Conservation (phyloP, 2,888 invertebrate species). For the Eupithecia abbreviata region DNA sequence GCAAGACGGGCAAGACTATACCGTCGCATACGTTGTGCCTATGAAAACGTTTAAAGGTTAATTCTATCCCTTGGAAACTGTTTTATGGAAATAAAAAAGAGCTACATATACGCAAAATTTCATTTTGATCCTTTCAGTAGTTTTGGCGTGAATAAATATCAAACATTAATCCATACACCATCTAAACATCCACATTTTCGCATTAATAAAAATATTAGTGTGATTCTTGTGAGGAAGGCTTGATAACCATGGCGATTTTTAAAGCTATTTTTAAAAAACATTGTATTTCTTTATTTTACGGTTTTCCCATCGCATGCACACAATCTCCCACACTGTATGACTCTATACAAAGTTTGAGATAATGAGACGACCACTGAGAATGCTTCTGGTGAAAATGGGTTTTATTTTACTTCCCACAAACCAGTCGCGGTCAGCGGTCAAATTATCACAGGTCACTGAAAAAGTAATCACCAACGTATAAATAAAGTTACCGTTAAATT, state of each 20-base stretch:
- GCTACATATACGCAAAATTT: too few relatives aligned
- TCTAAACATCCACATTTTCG: too few relatives aligned
- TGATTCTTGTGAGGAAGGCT: neutral
- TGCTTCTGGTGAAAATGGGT: neutral
- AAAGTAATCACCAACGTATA: constrained; percentile 8
- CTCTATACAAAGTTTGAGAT: neutral
- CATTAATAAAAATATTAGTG: too few relatives aligned
- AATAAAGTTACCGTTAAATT: constrained; percentile 15
- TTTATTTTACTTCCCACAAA: neutral
- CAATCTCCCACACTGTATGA: neutral
- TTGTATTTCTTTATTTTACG: neutral
- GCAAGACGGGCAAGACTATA: too few relatives aligned
- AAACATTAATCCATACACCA: too few relatives aligned
- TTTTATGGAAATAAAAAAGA: too few relatives aligned
- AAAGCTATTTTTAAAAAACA: neutral
- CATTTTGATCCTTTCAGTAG: too few relatives aligned
- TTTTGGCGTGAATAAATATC: too few relatives aligned
- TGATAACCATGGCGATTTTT: neutral
- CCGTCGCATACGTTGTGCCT: neutral
- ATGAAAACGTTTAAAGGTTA: too few relatives aligned
- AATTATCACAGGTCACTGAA: constrained; percentile 12
- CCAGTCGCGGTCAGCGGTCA: neutral
- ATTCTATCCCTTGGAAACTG: too few relatives aligned
- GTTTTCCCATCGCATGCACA: neutral
- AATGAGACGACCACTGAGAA: neutral